Base-by-base conservation (phyloP, 2,888 invertebrate species). In the Dolomedes plantarius region DNA sequence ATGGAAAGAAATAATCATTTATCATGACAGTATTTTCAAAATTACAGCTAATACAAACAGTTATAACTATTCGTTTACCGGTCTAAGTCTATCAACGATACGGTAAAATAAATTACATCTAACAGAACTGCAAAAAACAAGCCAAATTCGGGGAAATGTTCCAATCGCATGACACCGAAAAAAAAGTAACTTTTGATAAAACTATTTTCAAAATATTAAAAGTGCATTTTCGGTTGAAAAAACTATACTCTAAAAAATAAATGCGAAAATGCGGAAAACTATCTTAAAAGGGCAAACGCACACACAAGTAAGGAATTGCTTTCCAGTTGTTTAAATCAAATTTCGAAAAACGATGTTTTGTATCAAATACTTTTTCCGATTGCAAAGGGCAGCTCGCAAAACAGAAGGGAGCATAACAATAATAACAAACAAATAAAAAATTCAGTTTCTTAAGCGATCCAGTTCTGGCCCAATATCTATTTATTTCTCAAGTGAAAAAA, bases 241-340 rank as follows among this genome's bases (percentile, higher is more conserved):
- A 28, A 29, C 64, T n/a, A 29, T 28, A 13, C 28, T 29, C n/a
- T 19, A 7, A 11, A 16, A 46, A 46, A 46, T 46, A n/a, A 28
- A 7, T 16, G 2, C 28, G 64, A 28, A 13, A 28, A 31, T 29
- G n/a, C 65, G 65, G 65, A 65, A 65, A 46, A 46, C 16, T 11
- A 16, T 11, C 16, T 46, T 9, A 16, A 46, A 65, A 65, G 19
- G 28, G 2, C n/a, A 67, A 67, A 23, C 19, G n/a, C 19, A 56
- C 6, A 46, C 13, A 32, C 27, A 31, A 67, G 39, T 56, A 56
- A 80, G 67, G 80, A 28, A 74, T 71, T 41, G 41, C 50, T 41
- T 65, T 80, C 79, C 79, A 73, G 73, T 74, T 50, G 76, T 77
- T 80, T 80, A 80, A 80, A 80, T 80, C 80, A 74, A 74, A 80